Percentiles rank a stretch among this genome's conserved stretches.
These are phyloP conservation scores for Colletes collaris DNA, from an alignment of 2,888 invertebrate species.

Conservation along the genomic window DNA sequence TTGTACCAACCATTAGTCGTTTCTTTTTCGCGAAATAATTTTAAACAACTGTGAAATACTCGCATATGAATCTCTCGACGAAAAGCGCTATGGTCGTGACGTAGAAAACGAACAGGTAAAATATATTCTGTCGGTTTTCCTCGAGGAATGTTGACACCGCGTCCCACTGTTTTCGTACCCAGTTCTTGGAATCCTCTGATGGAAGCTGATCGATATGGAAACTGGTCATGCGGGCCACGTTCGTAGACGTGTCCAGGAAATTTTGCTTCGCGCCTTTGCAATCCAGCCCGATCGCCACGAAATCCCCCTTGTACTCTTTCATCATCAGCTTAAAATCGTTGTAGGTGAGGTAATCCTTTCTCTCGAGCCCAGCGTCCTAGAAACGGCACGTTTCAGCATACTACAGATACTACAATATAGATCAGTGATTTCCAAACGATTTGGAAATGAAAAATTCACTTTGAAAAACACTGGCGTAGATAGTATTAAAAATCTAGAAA, in stretches of 20 bases:
- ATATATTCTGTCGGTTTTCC: constrained; percentile 97
- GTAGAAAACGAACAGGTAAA: constrained; percentile 96
- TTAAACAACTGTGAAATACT: constrained; percentile 79
- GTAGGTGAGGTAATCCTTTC: constrained; percentile 95
- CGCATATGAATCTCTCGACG: constrained; percentile 96
- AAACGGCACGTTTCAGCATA: constrained; percentile 25
- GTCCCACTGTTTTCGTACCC: constrained; percentile 92
- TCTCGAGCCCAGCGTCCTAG: constrained; percentile 94
- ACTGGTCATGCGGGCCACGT: constrained; percentile 97
- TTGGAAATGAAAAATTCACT: too few species aligned
- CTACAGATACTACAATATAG: not conserved
- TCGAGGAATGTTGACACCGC: constrained; percentile 95
- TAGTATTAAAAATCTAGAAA: not conserved
- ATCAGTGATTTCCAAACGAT: too few species aligned
- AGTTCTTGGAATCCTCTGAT: constrained; percentile 86
- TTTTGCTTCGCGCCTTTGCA: constrained; percentile 98
- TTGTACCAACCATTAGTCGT: constrained; percentile 27
- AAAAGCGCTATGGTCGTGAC: constrained; percentile 97
- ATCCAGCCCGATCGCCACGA: constrained; percentile 96
- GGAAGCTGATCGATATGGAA: constrained; percentile 90
- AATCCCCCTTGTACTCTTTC: constrained; percentile 98
- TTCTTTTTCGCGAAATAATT: not conserved
- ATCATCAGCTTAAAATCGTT: constrained; percentile 97
- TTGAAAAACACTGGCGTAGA: too few species aligned
- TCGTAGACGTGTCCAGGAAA: constrained; percentile 96